A percentile compares a stretch with the other conserved stretches of the same genome.
Conservation (phyloP, 2,113 vertebrate species). For the Zosterops lateralis region DNA sequence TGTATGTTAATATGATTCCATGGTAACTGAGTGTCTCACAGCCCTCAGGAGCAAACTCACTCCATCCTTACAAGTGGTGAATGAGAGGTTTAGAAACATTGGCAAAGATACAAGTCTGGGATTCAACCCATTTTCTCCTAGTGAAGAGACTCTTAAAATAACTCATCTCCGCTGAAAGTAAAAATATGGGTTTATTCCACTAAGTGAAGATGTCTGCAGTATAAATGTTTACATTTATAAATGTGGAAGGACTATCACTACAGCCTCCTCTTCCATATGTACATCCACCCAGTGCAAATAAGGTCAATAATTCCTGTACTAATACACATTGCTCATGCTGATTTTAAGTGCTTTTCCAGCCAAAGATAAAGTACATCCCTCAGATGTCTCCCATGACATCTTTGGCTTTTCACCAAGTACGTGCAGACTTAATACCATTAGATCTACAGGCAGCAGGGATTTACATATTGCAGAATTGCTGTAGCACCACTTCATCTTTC, state of each 20-base stretch:
- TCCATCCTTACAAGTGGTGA: background rate
- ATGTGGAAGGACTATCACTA: constrained; percentile 14
- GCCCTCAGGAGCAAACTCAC: background rate
- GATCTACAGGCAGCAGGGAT: background rate
- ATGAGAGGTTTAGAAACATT: background rate
- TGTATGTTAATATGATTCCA: background rate
- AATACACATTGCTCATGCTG: constrained; percentile 27
- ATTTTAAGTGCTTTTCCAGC: constrained; percentile 21
- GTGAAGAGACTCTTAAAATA: constrained; percentile 5
- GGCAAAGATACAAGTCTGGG: background rate
- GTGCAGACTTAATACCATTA: background rate
- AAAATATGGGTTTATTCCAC: background rate
- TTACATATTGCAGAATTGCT: background rate
- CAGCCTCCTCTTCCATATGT: constrained; percentile 34
- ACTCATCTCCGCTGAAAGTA: background rate
- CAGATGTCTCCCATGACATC: constrained; percentile 16
- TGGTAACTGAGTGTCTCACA: background rate
- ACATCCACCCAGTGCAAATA: background rate
- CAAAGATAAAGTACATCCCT: constrained; percentile 7
- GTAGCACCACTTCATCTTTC: background rate
- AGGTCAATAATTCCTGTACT: constrained; percentile 25
- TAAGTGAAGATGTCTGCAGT: background rate
- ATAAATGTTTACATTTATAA: constrained; percentile 43
- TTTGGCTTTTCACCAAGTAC: constrained; percentile 35
- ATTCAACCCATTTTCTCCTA: background rate